Evolutionary conservation across 2,888 invertebrate species (phyloP).

Genomic region (Eustalomyia histrio): DNA sequence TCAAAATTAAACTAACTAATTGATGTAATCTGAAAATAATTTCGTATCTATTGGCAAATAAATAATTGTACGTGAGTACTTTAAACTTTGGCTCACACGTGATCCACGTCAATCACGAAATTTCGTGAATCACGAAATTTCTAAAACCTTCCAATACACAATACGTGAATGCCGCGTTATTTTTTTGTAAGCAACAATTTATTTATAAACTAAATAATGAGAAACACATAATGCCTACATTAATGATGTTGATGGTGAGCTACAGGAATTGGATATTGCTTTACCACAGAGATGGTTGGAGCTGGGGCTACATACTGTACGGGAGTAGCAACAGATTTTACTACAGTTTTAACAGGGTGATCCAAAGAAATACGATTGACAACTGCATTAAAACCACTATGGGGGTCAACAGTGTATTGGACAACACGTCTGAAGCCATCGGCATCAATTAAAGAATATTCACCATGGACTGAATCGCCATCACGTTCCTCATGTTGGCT

Average conservation of each 20-base stretch:
- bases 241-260: slow-evolving; percentile 68
- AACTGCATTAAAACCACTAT: slow-evolving; percentile 69
- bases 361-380: slow-evolving; percentile 68
- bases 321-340: slow-evolving; percentile 68
- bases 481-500: slow-evolving; percentile 76
- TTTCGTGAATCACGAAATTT: too few species aligned
- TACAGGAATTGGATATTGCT: slow-evolving; percentile 57
- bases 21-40: too few species aligned
- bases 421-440: slow-evolving; percentile 74
- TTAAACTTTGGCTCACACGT: too few species aligned
- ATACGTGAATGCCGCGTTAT: too few species aligned
- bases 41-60: too few species aligned
- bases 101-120: too few species aligned
- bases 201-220: slow-evolving; percentile 38
- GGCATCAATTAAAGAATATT: slow-evolving; percentile 76
- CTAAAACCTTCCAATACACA: too few species aligned
- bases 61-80: too few species aligned
- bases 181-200: slow-evolving; percentile 30
- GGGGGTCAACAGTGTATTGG: slow-evolving; percentile 68
- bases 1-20: too few species aligned
- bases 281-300: slow-evolving; percentile 41
- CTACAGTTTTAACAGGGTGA: slow-evolving; percentile 61
- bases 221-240: slow-evolving; percentile 11
- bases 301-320: slow-evolving; percentile 55
- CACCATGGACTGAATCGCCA: slow-evolving; percentile 76